Evolutionary conservation across 2,797 vertebrate genomes (phyloP), one percentile per base, ranked within the genome.

Genomic region (Chromobotia macracanthus): DNA sequence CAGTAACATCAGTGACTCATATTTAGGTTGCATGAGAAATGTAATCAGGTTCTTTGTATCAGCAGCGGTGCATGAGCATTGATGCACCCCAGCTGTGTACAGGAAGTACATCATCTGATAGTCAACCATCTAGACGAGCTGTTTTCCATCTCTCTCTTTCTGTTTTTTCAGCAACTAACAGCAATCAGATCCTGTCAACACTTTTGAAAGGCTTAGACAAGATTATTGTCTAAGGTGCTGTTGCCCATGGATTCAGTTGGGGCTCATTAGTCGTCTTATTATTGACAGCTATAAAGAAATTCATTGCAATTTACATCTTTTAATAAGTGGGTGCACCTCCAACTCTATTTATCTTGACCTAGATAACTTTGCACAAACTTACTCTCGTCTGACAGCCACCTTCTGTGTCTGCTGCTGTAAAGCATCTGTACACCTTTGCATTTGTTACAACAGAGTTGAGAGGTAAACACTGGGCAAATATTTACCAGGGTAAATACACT

Each of bases 21-120:
- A 81, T 65, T 77, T 80, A 41, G 53, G 13, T 13, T 89, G 86
- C 82, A 86, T 86, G 86, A 83, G 48, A 87, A 82, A 71, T 75
- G 72, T 84, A 83, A 87, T 90, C 86, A 87, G 82, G 82, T 88
- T 84, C 66, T 87, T 88, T 87, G 79, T 86, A 88, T 89, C 82
- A 85, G 77, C 21, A 23, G 9, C 55, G 83, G 75, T 84, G 85
- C 82, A 61, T 25, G 81, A 81, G 80, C 68, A 82, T 86, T 53
- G 80, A 71, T 81, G 31, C 5, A 1, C 61, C 46, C 69, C 58
- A 75, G 66, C 58, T 64, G 66, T 50, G 72, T 35, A 53, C 71
- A 82, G 67, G 68, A 86, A 77, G 76, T 83, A 23, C 64, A 83
- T 19, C 53, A 77, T 83, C 76, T 85, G 67, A 85, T 84, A 46